These are phyloP conservation scores for Chironomus riparius DNA, from an alignment of 2,888 invertebrate genomes.

Conservation along the genomic window DNA sequence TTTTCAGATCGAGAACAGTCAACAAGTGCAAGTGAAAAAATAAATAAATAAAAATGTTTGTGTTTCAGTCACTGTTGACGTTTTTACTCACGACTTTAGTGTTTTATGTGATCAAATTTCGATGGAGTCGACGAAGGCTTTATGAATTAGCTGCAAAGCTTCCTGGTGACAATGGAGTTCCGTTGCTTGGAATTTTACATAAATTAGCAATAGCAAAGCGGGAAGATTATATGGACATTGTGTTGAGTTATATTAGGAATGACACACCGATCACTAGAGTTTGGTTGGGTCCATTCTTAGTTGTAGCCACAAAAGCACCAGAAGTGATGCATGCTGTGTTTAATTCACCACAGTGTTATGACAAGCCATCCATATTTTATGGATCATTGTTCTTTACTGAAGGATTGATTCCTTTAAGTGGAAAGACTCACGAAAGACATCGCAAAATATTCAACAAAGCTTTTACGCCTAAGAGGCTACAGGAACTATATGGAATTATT, in stretches of 20 bases:
- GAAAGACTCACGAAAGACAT: background rate
- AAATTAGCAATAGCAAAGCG: background rate
- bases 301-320: background rate
- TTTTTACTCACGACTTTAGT: background rate
- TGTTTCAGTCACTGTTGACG: background rate
- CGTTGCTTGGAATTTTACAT: conserved; percentile 53
- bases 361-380: background rate
- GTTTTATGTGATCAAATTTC: background rate
- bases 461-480: background rate
- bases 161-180: conserved; percentile 62
- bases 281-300: background rate
- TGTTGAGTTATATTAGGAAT: background rate
- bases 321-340: background rate
- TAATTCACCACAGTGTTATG: background rate
- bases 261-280: background rate
- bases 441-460: background rate
- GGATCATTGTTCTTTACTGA: background rate
- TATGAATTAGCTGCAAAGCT: conserved; percentile 61
- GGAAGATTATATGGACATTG: background rate
- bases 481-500: background rate
- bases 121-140: conserved; percentile 48
- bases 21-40: too few species aligned
- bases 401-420: background rate
- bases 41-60: too few species aligned
- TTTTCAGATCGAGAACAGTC: too few species aligned